A percentile compares a stretch with the other conserved stretches of the same genome.
Evolutionary conservation across 2,888 invertebrate genomes (phyloP).

Genomic region (Coleophora flavipennella): DNA sequence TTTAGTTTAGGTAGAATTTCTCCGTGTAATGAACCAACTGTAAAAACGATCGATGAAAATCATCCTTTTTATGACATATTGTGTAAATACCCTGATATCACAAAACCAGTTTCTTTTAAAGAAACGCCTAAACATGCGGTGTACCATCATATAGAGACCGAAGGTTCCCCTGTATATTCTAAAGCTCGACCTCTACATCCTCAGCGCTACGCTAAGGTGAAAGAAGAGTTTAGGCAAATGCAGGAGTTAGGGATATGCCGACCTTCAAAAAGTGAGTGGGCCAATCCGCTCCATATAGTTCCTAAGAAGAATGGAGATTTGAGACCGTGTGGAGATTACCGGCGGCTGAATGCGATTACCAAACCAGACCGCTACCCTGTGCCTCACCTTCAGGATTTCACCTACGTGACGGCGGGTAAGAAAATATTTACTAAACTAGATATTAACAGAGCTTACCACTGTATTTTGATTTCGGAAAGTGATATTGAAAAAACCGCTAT

Average conservation of each 20-base stretch:
- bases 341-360: constrained; percentile 26
- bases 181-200: constrained; percentile 6
- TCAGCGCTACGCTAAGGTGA: constrained; percentile 3
- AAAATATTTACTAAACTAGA: constrained; percentile 26
- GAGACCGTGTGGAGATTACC: constrained; percentile 37
- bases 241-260: constrained; percentile 24
- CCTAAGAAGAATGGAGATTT: constrained; percentile 20
- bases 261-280: constrained; percentile 29
- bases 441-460: constrained; percentile 28
- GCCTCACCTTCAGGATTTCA: constrained; percentile 27
- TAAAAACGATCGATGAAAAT: background rate
- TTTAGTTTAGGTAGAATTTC: background rate
- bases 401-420: constrained; percentile 11
- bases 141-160: constrained; percentile 5
- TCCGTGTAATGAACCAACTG: background rate
- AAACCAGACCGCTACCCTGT: constrained; percentile 29
- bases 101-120: constrained; percentile 2
- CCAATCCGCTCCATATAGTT: constrained; percentile 27
- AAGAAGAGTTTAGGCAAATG: constrained; percentile 16
- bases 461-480: constrained; percentile 26
- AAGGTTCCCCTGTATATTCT: constrained; percentile 5
- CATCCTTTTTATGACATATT: constrained; percentile 2
- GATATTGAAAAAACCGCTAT: constrained; percentile 38
- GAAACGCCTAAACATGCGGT: background rate
- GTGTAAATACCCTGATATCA: constrained; percentile 1